These are phyloP conservation scores for Phasianus colchicus DNA, from an alignment of 2,113 vertebrate species.

Conservation along the genomic window DNA sequence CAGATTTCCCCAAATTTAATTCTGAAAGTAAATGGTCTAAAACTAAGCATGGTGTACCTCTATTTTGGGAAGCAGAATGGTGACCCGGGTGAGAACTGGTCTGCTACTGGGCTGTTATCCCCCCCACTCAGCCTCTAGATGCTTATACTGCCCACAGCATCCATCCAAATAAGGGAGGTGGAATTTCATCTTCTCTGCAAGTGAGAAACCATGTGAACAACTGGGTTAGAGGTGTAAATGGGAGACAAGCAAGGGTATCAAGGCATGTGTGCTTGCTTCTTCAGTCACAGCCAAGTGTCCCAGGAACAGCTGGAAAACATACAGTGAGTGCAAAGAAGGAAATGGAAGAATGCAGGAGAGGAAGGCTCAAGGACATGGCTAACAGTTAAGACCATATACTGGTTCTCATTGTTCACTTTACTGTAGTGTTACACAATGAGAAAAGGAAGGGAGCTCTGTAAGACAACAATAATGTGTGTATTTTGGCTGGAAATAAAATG, in stretches of 20 bases:
- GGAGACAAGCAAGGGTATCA: background rate
- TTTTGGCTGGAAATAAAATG: background rate
- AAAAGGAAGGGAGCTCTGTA: background rate
- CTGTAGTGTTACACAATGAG: background rate
- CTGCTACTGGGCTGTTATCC: background rate
- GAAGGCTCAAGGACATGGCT: background rate
- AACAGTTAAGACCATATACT: background rate
- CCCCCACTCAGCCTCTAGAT: background rate
- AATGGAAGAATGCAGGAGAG: background rate
- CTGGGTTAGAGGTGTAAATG: background rate
- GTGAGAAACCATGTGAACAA: background rate
- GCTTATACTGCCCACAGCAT: background rate
- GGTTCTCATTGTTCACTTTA: background rate
- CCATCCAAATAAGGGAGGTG: rapidly evolving
- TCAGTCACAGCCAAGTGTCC: background rate
- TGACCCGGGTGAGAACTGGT: background rate
- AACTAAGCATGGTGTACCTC: background rate
- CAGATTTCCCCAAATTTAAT: background rate
- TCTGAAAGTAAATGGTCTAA: background rate
- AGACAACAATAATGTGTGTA: background rate
- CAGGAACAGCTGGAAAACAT: background rate
- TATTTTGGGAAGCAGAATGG: background rate
- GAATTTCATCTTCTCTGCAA: background rate
- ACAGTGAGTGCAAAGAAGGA: background rate
- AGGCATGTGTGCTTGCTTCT: rapidly evolving